Evolutionary conservation across 2,888 invertebrate genomes (phyloP).

Genomic region (Sesamia inferens): DNA sequence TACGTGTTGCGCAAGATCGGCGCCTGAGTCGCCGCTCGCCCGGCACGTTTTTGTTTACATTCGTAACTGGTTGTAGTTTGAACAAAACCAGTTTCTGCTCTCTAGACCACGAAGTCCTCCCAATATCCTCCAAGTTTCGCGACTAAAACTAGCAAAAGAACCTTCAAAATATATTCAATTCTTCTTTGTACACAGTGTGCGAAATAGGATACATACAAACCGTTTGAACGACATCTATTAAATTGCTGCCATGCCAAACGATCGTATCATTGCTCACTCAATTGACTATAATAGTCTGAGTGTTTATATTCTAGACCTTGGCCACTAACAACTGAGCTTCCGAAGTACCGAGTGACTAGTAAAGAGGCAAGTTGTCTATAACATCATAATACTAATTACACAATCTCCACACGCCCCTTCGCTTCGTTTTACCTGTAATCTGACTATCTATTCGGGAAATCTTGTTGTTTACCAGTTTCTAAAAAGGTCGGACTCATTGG

Average conservation of each 20-base stretch:
- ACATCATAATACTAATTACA: slow-evolving; percentile 73
- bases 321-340: slow-evolving; percentile 54
- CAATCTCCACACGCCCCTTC: slow-evolving; percentile 69
- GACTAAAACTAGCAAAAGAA: slow-evolving; percentile 19
- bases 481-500: slow-evolving; percentile 23
- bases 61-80: slow-evolving; percentile 77
- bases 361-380: slow-evolving; percentile 63
- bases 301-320: slow-evolving; percentile 68
- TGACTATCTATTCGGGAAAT: slow-evolving; percentile 46
- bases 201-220: slow-evolving; percentile 25
- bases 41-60: slow-evolving; percentile 82
- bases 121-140: slow-evolving; percentile 46
- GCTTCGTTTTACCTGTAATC: slow-evolving; percentile 58
- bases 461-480: slow-evolving; percentile 53
- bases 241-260: slow-evolving; percentile 67
- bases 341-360: slow-evolving; percentile 34
- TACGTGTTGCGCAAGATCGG: slow-evolving; percentile 58
- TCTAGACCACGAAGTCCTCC: slow-evolving; percentile 54
- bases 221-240: slow-evolving; percentile 52
- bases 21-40: slow-evolving; percentile 31
- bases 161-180: background rate
- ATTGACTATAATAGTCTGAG: slow-evolving; percentile 73
- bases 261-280: slow-evolving; percentile 70
- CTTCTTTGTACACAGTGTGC: slow-evolving; percentile 5
- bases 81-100: slow-evolving; percentile 75